Conservation (phyloP, 2,113 vertebrate genomes). For the Progne subis region DNA sequence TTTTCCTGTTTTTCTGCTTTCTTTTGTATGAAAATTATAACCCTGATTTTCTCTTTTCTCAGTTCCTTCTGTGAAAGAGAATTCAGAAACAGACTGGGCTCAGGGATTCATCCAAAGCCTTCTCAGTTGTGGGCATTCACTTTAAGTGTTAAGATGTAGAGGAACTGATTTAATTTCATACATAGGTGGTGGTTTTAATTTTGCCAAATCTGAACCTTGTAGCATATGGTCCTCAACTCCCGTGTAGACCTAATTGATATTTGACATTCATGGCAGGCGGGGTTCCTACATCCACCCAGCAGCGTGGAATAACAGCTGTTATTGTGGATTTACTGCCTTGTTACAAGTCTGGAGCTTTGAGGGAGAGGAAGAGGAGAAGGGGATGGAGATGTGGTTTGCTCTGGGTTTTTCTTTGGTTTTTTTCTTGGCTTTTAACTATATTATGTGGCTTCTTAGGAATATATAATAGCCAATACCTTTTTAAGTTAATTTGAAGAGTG, state of each 20-base stretch:
- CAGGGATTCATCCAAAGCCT: neutral
- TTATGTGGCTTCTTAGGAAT: neutral
- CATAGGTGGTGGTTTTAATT: neutral
- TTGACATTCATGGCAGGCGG: neutral
- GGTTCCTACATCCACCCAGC: neutral
- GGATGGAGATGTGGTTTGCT: neutral
- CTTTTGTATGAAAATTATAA: neutral
- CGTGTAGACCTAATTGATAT: neutral
- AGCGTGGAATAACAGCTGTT: neutral
- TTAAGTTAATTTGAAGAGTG: neutral
- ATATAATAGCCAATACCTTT: neutral
- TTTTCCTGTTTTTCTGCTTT: neutral
- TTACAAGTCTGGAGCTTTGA: neutral
- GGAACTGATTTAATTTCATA: neutral
- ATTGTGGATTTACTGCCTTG: neutral
- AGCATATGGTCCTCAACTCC: neutral
- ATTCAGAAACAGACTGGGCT: neutral
- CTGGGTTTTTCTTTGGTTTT: no score
- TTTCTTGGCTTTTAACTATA: neutral
- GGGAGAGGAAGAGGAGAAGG: neutral
- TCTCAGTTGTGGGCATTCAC: neutral
- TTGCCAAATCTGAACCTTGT: neutral
- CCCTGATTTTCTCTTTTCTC: neutral
- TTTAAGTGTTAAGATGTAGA: neutral
- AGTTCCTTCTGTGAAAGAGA: neutral